Conservation (phyloP, 2,797 vertebrate species). For the Spea hammondii region DNA sequence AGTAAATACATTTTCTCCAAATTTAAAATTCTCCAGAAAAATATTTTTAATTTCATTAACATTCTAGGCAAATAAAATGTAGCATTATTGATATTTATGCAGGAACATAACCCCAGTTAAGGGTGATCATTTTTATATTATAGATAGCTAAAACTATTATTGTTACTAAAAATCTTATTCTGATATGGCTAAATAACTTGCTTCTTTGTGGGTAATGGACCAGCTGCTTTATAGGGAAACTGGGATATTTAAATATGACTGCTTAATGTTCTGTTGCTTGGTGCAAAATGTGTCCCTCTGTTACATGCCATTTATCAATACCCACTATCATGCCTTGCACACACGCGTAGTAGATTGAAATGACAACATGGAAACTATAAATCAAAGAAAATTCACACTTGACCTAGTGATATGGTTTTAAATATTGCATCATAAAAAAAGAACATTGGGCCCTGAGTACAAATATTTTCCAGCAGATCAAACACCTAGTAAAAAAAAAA, state of each 20-base stretch:
- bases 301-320: slow-evolving; percentile 43
- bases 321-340: slow-evolving; percentile 16
- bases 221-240: slow-evolving; percentile 1
- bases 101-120: too few relatives aligned
- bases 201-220: slow-evolving; percentile 25
- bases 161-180: background rate
- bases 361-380: slow-evolving; percentile 44
- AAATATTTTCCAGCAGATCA: too few relatives aligned
- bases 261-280: slow-evolving; percentile 32
- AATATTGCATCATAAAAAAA: background rate
- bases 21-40: too few relatives aligned
- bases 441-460: too few relatives aligned
- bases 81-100: too few relatives aligned
- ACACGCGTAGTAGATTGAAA: slow-evolving; percentile 46
- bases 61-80: too few relatives aligned
- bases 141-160: too few relatives aligned
- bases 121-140: too few relatives aligned
- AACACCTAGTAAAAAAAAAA: background rate
- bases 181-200: slow-evolving; percentile 8
- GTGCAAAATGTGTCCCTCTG: slow-evolving; percentile 24
- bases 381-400: slow-evolving; percentile 24
- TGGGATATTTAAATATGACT: slow-evolving; percentile 19
- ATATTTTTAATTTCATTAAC: too few relatives aligned
- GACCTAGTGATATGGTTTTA: slow-evolving; percentile 19
- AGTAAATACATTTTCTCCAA: too few relatives aligned